Base-by-base conservation (phyloP, 2,888 invertebrate species). In the Microplitis deprimator region DNA sequence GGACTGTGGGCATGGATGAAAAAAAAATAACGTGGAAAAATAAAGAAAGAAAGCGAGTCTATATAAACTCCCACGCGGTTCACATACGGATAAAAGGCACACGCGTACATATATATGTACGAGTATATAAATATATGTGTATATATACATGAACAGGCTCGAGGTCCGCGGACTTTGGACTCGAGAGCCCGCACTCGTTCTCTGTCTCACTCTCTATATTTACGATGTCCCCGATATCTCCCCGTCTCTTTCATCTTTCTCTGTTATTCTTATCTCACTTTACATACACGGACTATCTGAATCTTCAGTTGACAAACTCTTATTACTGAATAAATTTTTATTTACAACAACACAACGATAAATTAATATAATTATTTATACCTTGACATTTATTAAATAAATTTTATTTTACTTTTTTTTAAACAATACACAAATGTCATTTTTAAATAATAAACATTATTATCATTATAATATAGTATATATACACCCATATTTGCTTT, bases 101-200 rank as follows among this genome's bases (percentile, higher is more conserved):
- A 50, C 50, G 13, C 50, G 59, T 40, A 41, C n/a, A 41, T 69
- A 40, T 29, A 29, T 29, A 29, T 50, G 50, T 50, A 50, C 50
- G 13, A 50, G 13, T 13, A 50, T 59, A 39, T 40, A 70, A 59
- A 70, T 7, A 70, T 39, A 73, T 64, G 38, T 62, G 62, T 62
- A 73, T 20, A 13, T 73, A 73, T 73, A 73, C 41, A 73, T 16
- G 17, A 59, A 61, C n/a, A 20, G 68, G 65, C 79, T 77, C 77
- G 79, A 79, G 79, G 77, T 78, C 73, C 76, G 77, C 79, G 81
- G 81, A 81, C 81, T 81, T 81, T 80, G 80, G 80, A 81, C 79
- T 71, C 79, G 79, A 79, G 81, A 80, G 81, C 80, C 77, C 71
- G 70, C 74, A 62, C 69, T 76, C 41, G 68, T 77, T 20, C 70